These are phyloP conservation scores for Diplosoma virens DNA, from an alignment of 23 tunicate genomes.

Conservation along the genomic window DNA sequence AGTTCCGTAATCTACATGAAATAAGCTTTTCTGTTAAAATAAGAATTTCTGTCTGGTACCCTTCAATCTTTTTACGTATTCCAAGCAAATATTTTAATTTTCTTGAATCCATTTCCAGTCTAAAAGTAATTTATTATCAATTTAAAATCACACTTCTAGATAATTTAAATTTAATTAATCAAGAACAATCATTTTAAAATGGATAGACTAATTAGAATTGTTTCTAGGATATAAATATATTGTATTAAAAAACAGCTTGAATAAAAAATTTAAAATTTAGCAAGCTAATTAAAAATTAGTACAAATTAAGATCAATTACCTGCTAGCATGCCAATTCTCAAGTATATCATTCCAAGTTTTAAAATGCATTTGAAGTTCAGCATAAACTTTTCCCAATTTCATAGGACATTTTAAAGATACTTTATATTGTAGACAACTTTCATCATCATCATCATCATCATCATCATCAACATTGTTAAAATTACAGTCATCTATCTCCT, in stretches of 20 bases:
- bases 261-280: no score
- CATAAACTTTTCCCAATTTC: slow-evolving; percentile 85
- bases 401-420: slow-evolving; percentile 14
- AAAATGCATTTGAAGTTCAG: slow-evolving; percentile 55
- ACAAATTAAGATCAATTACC: slow-evolving; percentile 6
- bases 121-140: not conserved
- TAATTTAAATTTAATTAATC: no score
- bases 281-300: no score
- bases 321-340: slow-evolving; percentile 30
- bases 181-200: not conserved
- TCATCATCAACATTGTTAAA: not conserved
- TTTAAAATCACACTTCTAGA: no score
- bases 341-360: slow-evolving; percentile 70
- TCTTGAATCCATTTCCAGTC: slow-evolving; percentile 1
- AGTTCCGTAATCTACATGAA: slow-evolving; percentile 31
- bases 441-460: slow-evolving; percentile 15
- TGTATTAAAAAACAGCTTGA: no score
- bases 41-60: slow-evolving; percentile 42
- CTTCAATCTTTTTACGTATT: slow-evolving; percentile 11
- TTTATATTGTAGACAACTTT: not conserved
- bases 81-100: not conserved
- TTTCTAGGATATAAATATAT: no score
- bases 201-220: no score
- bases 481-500: not conserved
- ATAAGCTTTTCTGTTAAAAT: slow-evolving; percentile 33